A percentile compares a stretch with the other conserved stretches of the same genome.
These are phyloP conservation scores for Bucco capensis DNA, from an alignment of 2,113 vertebrate species.

Conservation along the genomic window DNA sequence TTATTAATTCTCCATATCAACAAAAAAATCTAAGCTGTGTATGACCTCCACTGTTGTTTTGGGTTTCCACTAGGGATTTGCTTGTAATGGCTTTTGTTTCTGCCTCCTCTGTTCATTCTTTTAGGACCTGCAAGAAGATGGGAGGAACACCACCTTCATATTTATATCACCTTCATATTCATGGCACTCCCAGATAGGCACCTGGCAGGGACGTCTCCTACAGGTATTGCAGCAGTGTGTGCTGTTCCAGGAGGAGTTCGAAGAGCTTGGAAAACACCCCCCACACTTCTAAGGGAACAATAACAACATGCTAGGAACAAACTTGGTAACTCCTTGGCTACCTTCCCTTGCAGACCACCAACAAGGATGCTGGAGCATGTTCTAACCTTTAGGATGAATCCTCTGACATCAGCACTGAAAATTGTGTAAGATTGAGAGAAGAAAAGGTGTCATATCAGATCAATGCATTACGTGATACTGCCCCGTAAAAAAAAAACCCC, in stretches of 20 bases:
- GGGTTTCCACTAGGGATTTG: neutral
- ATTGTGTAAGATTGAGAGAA: neutral
- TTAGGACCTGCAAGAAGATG: neutral
- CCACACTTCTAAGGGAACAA: neutral
- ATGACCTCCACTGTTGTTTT: neutral
- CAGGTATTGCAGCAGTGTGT: neutral
- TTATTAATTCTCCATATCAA: neutral
- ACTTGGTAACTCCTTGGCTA: neutral
- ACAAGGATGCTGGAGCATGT: neutral
- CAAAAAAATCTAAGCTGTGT: neutral
- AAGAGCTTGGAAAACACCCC: neutral
- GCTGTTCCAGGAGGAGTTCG: neutral
- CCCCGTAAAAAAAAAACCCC: neutral
- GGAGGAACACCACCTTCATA: neutral
- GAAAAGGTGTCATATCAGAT: neutral
- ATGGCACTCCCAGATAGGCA: neutral
- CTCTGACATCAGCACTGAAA: neutral
- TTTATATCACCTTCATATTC: neutral
- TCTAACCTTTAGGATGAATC: neutral
- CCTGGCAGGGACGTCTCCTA: neutral
- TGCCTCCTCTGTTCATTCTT: neutral
- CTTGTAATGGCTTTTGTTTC: neutral
- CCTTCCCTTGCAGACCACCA: neutral
- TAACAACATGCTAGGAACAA: fast-evolving
- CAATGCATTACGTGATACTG: neutral